These are phyloP conservation scores for Drosophila persimilis DNA, from an alignment of 1,140 invertebrate genomes.

Conservation along the genomic window DNA sequence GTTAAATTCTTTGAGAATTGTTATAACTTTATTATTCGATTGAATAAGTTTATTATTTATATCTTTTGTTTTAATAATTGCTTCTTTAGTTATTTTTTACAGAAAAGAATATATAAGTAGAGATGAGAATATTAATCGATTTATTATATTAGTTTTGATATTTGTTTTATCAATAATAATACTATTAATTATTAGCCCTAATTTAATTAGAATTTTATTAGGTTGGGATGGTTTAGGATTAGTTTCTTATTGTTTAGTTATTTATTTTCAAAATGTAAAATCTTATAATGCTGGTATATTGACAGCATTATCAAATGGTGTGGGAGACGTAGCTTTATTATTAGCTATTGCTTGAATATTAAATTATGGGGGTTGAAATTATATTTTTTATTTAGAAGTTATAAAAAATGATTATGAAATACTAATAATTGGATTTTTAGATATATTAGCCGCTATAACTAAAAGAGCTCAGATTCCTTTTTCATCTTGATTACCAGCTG, in stretches of 20 bases:
- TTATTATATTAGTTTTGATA: conserved; percentile 85
- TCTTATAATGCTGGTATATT: conserved; percentile 86
- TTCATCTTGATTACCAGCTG: too few species aligned
- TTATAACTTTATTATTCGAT: conserved; percentile 85
- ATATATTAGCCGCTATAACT: too few species aligned
- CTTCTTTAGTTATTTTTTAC: conserved; percentile 86
- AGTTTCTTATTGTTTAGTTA: conserved; percentile 87
- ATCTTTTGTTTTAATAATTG: conserved; percentile 86
- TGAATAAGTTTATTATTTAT: conserved; percentile 86
- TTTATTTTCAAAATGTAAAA: conserved; percentile 86
- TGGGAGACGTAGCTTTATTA: conserved; percentile 86
- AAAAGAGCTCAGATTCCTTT: too few species aligned
- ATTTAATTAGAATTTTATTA: conserved; percentile 88
- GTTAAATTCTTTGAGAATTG: conserved; percentile 83
- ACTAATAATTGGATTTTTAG: too few species aligned
- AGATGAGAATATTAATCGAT: conserved; percentile 84
- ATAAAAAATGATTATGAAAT: too few species aligned
- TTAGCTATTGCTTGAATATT: too few species aligned
- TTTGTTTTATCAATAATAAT: conserved; percentile 88
- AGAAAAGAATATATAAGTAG: conserved; percentile 85
- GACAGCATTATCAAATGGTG: conserved; percentile 86
- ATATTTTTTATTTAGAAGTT: too few species aligned
- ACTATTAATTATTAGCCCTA: conserved; percentile 87
- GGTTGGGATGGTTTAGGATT: conserved; percentile 88
- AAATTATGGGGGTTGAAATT: too few species aligned